Evolutionary conservation across 2,888 invertebrate genomes (phyloP), one percentile per base, ranked within the genome.

Genomic region (Cylloceria caligata): DNA sequence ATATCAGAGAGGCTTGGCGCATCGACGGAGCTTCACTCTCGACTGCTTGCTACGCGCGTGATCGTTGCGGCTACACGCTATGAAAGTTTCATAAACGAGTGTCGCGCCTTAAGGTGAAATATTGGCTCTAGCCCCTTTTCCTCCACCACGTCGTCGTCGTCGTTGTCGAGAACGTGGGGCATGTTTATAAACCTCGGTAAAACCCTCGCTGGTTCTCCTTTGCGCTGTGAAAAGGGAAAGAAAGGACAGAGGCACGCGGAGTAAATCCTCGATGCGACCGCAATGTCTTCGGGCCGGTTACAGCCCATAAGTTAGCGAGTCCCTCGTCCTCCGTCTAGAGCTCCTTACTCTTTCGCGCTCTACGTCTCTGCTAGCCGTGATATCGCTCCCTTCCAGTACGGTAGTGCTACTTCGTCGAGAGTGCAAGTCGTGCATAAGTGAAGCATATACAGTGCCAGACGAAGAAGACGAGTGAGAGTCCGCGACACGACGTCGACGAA

Each of bases 71-170:
- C 85, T 81, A 84, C 79, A 77, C 83, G 85, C 85, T 83, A 86
- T 85, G 87, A 86, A 88, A 89, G 81, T 89, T 89, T 89, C 88
- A 88, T 90, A 90, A 90, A 88, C 87, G 88, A 88, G 87, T 87
- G 88, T 89, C 89, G 83, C 84, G 86, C 86, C 86, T 87, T 85
- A 88, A 85, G 87, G 86, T 88, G 84, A 90, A 90, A 89, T 89
- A 90, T 90, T 85, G 87, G 87, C 84, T 84, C 69, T 55, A 16
- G 60, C 57, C 69, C 78, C 47, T 52, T 80, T 64, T 71, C 72
- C 65, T n/a, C 62, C 52, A 36, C 60, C 24, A 3, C n/a, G 27
- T 52, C 74, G 75, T 83, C 84, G 77, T 80, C 80, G 64, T 68
- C 72, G 79, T 80, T 83, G 77, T 83, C 73, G 77, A 78, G 77